Evolutionary conservation across 37 sponge, comb jelly and placozoan genomes (phyloP).

Genomic region (Chondrilla cf. caribensis): DNA sequence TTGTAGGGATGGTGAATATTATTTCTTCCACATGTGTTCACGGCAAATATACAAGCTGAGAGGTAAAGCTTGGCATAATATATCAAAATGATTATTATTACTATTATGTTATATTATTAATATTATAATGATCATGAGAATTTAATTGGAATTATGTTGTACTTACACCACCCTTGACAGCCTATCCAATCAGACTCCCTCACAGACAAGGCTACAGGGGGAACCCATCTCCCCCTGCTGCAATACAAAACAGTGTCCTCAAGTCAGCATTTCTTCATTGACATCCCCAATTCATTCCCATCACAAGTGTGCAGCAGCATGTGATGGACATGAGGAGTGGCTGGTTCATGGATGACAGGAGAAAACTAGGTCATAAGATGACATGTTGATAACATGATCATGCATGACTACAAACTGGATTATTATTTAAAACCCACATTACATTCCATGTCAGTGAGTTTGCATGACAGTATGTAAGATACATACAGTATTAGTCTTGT

Average conservation of each 20-base stretch:
- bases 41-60: not conserved
- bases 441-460: too few species aligned
- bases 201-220: not conserved
- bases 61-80: not conserved
- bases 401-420: too few species aligned
- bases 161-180: constrained; percentile 56
- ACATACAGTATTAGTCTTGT: too few species aligned
- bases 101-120: too few species aligned
- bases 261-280: not conserved
- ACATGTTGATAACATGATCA: too few species aligned
- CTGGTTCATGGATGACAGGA: constrained; percentile 14
- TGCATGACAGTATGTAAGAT: too few species aligned
- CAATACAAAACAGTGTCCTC: not conserved
- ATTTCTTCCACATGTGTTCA: too few species aligned
- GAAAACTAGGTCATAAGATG: constrained; percentile 17
- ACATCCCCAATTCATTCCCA: not conserved
- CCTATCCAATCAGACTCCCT: constrained; percentile 37
- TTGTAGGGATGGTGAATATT: too few species aligned
- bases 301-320: constrained; percentile 46
- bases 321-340: constrained; percentile 45
- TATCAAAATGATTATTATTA: too few species aligned
- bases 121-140: too few species aligned
- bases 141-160: too few species aligned
- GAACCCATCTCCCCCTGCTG: not conserved
- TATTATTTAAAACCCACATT: too few species aligned